Evolutionary conservation across 2,113 vertebrate genomes (phyloP).

Genomic region (Rhinogobius similis): DNA sequence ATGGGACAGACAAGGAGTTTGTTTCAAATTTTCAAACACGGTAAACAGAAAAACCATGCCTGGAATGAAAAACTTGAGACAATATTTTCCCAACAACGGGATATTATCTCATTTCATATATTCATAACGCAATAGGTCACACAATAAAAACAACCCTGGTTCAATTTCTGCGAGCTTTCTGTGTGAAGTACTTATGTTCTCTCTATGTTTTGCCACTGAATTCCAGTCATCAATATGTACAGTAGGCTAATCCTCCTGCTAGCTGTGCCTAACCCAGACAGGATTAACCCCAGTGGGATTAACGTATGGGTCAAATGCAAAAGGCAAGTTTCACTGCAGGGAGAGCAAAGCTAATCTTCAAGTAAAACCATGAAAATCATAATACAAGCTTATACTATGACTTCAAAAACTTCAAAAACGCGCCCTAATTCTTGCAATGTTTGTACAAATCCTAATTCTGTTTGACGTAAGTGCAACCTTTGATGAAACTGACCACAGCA

Average conservation of each 20-base stretch:
- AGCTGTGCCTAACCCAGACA: neutral
- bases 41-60: too few relatives aligned
- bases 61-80: too few relatives aligned
- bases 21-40: neutral
- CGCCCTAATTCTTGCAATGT: too few relatives aligned
- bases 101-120: neutral
- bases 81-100: too few relatives aligned
- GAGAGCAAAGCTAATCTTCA: neutral
- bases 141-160: too few relatives aligned
- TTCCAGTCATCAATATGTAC: neutral
- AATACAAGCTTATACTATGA: neutral
- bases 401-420: neutral
- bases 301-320: neutral
- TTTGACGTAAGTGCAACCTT: neutral
- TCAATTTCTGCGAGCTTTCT: neutral
- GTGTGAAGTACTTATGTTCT: too few relatives aligned
- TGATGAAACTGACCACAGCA: neutral
- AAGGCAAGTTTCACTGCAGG: neutral
- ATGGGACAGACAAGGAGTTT: neutral
- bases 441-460: neutral
- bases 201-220: neutral
- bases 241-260: neutral
- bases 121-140: neutral
- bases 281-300: neutral
- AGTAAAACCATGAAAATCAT: neutral